Evolutionary conservation across 2,113 vertebrate species (phyloP), one percentile per base, ranked within the genome.

Genomic region (Odontesthes bonariensis): DNA sequence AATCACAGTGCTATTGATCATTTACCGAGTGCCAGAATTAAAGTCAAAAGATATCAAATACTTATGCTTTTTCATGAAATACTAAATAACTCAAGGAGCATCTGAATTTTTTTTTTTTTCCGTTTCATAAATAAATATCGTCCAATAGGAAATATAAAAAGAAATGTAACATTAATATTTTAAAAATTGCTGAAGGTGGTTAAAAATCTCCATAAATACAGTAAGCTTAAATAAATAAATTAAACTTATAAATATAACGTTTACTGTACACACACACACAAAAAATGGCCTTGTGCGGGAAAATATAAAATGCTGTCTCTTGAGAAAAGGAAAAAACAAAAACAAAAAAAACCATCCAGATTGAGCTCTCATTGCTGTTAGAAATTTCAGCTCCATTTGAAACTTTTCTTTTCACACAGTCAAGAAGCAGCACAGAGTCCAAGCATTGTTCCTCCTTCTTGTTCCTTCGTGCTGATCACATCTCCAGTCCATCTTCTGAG

Each of bases 171-270:
- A 87, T 81, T 76, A 82, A 70, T 77, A 83, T 89, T 89, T 89
- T 75, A 61, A 84, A 86, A 87, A 88, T 55, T 42, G 89, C 79
- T 73, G 75, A 85, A 75, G 79, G 78, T 80, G 89, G 90, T 91
- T 93, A 92, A 80, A 90, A 90, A 85, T 91, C 82, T 89, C 87
- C 93, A 94, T 94, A 94, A 94, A 95, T 95, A 94, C 85, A 90
- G 83, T 91, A 91, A 89, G 76, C 85, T 91, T 94, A 93, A 94
- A 94, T 94, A 95, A 94, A 95, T 95, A 94, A 94, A 94, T 94
- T 88, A 94, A 92, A 93, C 82, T 87, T 86, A 92, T 92, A 94
- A 94, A 94, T 93, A 93, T 87, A 86, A 40, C 5, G 72, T 92
- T 91, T 78, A 92, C 91, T 91, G 88, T 93, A 92, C 91, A 93